Evolutionary conservation across 2,888 invertebrate genomes (phyloP).

Genomic region (Theristus sp.): DNA sequence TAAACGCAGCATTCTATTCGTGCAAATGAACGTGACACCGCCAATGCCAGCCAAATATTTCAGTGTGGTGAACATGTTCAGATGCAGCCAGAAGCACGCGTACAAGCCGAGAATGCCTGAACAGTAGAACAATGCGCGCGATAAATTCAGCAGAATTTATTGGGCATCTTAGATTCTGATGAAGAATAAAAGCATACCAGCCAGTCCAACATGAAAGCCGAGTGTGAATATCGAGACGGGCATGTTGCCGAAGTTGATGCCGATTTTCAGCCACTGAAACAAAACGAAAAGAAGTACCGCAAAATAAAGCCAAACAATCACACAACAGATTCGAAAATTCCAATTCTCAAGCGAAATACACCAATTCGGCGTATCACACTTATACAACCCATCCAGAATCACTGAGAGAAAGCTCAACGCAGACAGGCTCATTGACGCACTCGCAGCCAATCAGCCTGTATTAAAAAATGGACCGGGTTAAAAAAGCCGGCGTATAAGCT

Average conservation of each 20-base stretch:
- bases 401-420: no score
- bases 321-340: no score
- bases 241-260: conserved; percentile 65
- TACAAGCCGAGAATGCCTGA: conserved; percentile 67
- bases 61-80: conserved; percentile 88
- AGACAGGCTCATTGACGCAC: no score
- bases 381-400: no score
- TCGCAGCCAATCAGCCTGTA: no score
- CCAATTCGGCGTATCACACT: no score
- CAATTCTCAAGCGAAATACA: no score
- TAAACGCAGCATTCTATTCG: conserved; percentile 56
- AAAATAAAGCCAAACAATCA: no score
- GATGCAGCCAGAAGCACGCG: conserved; percentile 68
- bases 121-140: not conserved
- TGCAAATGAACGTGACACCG: conserved; percentile 71
- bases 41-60: conserved; percentile 68
- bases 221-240: conserved; percentile 57
- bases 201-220: conserved; percentile 71
- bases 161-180: conserved; percentile 7
- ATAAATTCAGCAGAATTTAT: conserved; percentile 1
- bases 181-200: conserved; percentile 39
- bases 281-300: no score
- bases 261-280: conserved; percentile 56
- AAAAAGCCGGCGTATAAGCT: no score
- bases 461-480: no score